phyloP scores from a whole-genome alignment of 2,797 vertebrate genomes.

The Micropoecilia bifurca region DNA sequence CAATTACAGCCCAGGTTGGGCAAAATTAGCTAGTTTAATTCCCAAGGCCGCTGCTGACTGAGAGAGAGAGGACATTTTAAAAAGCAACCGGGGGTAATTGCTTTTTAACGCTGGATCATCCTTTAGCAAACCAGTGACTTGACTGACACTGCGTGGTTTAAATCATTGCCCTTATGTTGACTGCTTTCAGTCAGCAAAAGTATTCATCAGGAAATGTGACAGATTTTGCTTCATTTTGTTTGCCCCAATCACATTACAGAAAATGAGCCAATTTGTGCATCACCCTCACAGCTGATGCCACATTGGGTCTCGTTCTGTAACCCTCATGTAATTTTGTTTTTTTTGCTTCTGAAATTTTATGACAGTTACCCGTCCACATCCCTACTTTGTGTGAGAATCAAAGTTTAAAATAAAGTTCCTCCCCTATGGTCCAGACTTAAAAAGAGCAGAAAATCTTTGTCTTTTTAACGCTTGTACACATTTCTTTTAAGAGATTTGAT shows the following conservation, averaged over 20 bases:
- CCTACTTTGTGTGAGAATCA: slow-evolving; percentile 26
- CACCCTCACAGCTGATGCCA: slow-evolving; percentile 42
- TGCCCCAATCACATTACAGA: slow-evolving; percentile 14
- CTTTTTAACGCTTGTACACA: slow-evolving; percentile 51
- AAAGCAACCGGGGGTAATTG: slow-evolving; percentile 58
- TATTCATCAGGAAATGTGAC: neutral
- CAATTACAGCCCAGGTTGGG: slow-evolving; percentile 78
- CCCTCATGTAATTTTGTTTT: slow-evolving; percentile 35
- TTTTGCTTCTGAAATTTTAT: slow-evolving; percentile 35
- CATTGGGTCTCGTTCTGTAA: slow-evolving; percentile 13
- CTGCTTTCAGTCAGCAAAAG: slow-evolving; percentile 8
- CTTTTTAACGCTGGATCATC: slow-evolving; percentile 46
- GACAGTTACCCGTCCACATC: slow-evolving; percentile 13
- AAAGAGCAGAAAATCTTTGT: slow-evolving; percentile 47
- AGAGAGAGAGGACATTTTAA: slow-evolving; percentile 56
- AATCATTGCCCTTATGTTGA: slow-evolving; percentile 1
- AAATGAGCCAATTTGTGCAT: slow-evolving; percentile 46
- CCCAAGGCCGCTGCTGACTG: slow-evolving; percentile 59
- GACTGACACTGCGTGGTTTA: slow-evolving; percentile 7
- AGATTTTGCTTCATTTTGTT: slow-evolving; percentile 14
- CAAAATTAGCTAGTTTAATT: slow-evolving; percentile 74
- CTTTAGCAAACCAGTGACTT: slow-evolving; percentile 39
- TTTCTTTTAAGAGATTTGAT: slow-evolving; percentile 72
- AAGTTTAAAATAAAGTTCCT: slow-evolving; percentile 7
- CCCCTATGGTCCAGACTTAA: slow-evolving; percentile 53